A percentile compares a stretch with the other conserved stretches of the same genome.
Conservation (phyloP, 2,113 vertebrate genomes). For the Formicarius rufipectus region DNA sequence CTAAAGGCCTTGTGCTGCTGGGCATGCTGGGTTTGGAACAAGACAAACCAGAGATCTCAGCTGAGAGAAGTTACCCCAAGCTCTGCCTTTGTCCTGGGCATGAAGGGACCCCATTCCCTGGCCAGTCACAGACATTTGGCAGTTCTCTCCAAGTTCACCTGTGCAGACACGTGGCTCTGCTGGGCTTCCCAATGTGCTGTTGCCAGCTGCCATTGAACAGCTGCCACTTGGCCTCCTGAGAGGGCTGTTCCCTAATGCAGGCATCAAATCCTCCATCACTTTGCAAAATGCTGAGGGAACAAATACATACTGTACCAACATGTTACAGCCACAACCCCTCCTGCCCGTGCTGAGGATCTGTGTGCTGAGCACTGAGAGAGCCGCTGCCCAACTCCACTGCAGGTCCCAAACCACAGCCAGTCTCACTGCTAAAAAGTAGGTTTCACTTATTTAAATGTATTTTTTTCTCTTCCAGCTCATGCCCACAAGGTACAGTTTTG, state of each 20-base stretch:
- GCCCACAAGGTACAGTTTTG: not conserved
- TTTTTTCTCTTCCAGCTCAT: not conserved
- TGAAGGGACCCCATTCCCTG: not conserved
- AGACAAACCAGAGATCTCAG: not conserved
- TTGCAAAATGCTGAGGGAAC: not conserved
- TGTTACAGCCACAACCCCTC: not conserved
- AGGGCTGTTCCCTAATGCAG: not conserved
- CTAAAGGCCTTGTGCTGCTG: slow-evolving; percentile 31
- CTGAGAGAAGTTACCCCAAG: not conserved
- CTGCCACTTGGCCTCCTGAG: not conserved
- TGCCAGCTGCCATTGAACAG: not conserved
- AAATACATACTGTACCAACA: not conserved
- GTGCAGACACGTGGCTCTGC: accelerated
- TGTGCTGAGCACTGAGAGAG: not conserved
- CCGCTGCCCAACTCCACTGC: not conserved
- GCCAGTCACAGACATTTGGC: not conserved
- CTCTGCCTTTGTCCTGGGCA: not conserved
- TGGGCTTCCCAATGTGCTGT: accelerated
- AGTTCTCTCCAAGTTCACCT: not conserved
- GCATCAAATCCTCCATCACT: not conserved
- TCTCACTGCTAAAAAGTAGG: not conserved
- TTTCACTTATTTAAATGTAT: not conserved
- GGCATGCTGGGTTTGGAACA: not conserved
- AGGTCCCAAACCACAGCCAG: not conserved
- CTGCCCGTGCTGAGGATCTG: accelerated